Conservation (phyloP, 2,797 vertebrate genomes). For the Scolopax rusticola region DNA sequence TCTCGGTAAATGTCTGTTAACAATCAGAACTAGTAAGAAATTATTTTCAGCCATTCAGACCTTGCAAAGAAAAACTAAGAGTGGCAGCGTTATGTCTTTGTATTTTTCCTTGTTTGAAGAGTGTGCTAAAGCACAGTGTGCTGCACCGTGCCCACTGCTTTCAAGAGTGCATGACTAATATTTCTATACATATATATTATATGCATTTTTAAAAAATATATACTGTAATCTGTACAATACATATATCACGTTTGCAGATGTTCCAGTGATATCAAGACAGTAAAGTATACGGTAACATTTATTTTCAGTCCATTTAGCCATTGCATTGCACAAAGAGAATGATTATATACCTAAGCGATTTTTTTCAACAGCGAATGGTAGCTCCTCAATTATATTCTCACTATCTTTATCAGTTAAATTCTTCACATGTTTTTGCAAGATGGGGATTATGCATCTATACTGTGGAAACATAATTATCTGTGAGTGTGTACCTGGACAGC, state of each 20-base stretch:
- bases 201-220: background rate
- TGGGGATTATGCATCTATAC: background rate
- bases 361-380: background rate
- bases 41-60: background rate
- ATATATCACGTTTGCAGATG: background rate
- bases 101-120: background rate
- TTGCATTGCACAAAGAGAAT: background rate
- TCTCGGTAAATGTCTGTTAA: constrained; percentile 12
- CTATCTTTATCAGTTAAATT: background rate
- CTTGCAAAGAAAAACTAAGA: background rate
- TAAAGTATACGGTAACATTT: background rate
- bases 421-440: background rate
- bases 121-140: background rate
- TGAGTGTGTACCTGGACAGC: background rate
- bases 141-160: background rate
- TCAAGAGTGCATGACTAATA: background rate
- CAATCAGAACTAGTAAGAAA: constrained; percentile 23
- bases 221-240: background rate
- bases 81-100: background rate
- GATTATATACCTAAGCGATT: background rate
- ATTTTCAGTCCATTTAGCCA: background rate
- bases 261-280: background rate
- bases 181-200: background rate
- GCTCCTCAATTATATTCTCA: background rate
- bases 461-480: background rate